Conservation (phyloP, 2,113 vertebrate species). For the Phasianus colchicus region DNA sequence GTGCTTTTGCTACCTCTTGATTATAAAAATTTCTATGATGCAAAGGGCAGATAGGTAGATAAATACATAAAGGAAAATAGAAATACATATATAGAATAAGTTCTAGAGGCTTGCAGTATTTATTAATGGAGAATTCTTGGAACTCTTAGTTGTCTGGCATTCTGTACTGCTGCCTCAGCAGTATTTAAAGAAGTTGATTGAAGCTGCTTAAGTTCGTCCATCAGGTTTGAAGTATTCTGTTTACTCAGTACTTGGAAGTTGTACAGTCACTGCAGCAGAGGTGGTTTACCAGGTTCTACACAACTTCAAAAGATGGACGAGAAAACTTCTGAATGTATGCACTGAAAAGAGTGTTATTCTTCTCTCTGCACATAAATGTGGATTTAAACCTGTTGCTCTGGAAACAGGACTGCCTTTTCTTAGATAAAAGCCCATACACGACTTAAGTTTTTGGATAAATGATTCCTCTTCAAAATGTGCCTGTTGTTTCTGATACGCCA, state of each 20-base stretch:
- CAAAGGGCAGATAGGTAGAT: not conserved
- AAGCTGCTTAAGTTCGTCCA: slow-evolving; percentile 51
- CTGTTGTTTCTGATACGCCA: not conserved
- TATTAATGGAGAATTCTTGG: slow-evolving; percentile 7
- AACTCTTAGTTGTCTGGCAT: slow-evolving; percentile 22
- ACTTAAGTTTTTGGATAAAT: not conserved
- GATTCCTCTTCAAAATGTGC: not conserved
- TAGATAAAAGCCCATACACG: not conserved
- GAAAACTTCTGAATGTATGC: slow-evolving; percentile 28
- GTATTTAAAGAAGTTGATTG: slow-evolving; percentile 58
- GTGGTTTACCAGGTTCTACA: slow-evolving; percentile 34
- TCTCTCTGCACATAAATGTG: slow-evolving; percentile 32
- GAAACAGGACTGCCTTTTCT: slow-evolving; percentile 23
- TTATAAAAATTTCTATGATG: not conserved
- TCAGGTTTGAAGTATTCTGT: slow-evolving; percentile 60
- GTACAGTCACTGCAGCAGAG: slow-evolving; percentile 54
- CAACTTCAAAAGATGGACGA: not conserved
- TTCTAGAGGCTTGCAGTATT: not conserved
- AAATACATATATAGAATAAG: not conserved
- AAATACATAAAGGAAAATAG: not conserved
- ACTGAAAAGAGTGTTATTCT: slow-evolving; percentile 53
- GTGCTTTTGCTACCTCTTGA: not conserved
- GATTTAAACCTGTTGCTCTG: slow-evolving; percentile 34
- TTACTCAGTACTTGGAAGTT: slow-evolving; percentile 58
- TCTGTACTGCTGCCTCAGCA: slow-evolving; percentile 47